phyloP scores from a whole-genome alignment of 2,797 vertebrate genomes.

The Phoxinus dragarum region DNA sequence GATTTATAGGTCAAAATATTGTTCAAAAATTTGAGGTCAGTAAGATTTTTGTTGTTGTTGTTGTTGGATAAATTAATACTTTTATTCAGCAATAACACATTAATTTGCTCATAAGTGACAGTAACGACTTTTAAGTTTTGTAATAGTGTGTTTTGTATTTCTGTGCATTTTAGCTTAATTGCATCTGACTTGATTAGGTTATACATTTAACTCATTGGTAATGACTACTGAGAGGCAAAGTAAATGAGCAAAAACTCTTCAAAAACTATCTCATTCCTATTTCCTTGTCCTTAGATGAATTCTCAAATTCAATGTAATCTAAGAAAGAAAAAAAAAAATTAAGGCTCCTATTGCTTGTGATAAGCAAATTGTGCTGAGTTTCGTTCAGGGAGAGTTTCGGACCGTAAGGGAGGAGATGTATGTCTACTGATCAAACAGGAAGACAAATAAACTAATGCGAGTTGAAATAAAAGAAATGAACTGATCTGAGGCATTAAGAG shows the following conservation, averaged over 20 bases:
- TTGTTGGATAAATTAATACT: neutral
- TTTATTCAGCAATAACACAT: neutral
- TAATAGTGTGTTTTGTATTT: neutral
- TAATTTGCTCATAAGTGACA: neutral
- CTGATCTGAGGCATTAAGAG: constrained; percentile 45
- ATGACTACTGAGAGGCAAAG: neutral
- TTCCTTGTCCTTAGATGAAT: constrained; percentile 15
- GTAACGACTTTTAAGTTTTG: neutral
- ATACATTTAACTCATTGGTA: neutral
- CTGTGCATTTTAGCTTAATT: neutral
- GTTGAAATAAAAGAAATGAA: constrained; percentile 24
- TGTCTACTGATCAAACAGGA: constrained; percentile 20
- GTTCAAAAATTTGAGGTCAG: neutral
- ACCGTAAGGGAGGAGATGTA: neutral
- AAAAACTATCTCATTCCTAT: neutral
- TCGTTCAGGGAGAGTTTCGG: neutral
- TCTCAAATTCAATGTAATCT: constrained; percentile 3
- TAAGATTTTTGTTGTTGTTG: neutral
- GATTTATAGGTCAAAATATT: neutral
- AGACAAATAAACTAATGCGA: constrained; percentile 19
- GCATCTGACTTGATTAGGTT: neutral
- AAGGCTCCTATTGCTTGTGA: neutral
- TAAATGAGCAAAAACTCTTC: neutral
- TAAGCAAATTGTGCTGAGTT: neutral
- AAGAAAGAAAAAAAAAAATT: neutral